Base-by-base conservation (phyloP, 1,140 invertebrate species). In the Drosophila kohkoa region DNA sequence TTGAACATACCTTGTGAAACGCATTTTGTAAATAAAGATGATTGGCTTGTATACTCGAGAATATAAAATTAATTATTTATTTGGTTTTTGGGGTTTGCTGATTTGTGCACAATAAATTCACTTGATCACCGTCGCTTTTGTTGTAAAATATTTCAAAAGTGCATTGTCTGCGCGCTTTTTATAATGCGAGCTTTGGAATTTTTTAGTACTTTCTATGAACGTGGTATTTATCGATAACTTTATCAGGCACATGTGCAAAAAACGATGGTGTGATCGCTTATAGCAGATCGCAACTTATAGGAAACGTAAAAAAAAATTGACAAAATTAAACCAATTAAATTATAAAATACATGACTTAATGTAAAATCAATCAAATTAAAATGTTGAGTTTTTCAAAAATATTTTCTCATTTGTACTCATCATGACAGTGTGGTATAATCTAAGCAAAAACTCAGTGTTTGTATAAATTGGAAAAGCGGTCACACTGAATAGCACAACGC, bases 1-100 rank as follows among this genome's bases (percentile, higher is more conserved):
- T 30, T 6, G 16, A 51, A 46, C 83, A 82, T 65, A 87, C 83
- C 63, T 88, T 68, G 85, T 88, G 43, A 77, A 88, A 70, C 85
- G 69, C 85, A 88, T 88, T 70, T 77, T 87, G 20, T 55, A 46
- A n/a, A 6, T 35, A 41, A 11, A 30, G 51, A 2, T 16, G 32
- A 51, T 15, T 11, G 38, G 28, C 32, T 20, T 28, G 0, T 30
- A n/a, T 25, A 5, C 25, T 43, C 55, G 3, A 16, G 8, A 45
- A 10, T 32, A 16, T 30, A 49, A 35, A 15, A 48, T 3, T n/a
- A 8, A 15, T 69, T 6, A 7, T 8, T 38, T 60, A 25, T 25
- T 46, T 41, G 49, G 11, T 5, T 30, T 15, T 30, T 3, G 35
- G 10, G 2, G 7, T 38, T 16, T 38, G 20, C 11, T 57, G 11